Conservation (phyloP, 2,113 vertebrate species). For the Carassius auratus region DNA sequence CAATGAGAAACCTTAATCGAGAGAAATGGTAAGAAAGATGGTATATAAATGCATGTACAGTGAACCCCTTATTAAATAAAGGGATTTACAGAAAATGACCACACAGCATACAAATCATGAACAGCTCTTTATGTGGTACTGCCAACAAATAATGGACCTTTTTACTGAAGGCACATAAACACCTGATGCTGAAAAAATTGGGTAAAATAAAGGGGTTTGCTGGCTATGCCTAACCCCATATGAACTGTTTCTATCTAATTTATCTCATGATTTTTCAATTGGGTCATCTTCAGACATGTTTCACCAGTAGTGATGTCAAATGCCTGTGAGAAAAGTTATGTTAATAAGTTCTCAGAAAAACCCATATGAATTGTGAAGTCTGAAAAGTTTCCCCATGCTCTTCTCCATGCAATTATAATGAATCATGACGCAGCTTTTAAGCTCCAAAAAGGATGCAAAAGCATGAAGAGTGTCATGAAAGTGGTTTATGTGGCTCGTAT, state of each 20-base stretch:
- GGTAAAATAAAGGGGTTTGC: conserved; percentile 1
- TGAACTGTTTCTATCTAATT: not conserved
- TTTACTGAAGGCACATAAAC: conserved; percentile 39
- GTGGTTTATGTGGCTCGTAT: not conserved
- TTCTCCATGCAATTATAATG: not conserved
- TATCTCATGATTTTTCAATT: not conserved
- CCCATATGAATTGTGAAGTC: not conserved
- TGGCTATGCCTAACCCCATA: not conserved
- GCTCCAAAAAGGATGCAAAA: conserved; percentile 5
- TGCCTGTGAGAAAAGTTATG: not conserved
- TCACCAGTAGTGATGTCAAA: not conserved
- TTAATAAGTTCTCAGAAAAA: not conserved
- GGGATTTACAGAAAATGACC: not conserved
- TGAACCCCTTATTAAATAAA: not conserved
- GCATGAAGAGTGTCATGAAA: conserved; percentile 2
- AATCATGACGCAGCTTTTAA: not conserved
- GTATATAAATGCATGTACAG: not conserved
- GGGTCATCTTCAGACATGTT: not conserved
- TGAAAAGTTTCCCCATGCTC: not conserved
- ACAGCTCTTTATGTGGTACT: not conserved
- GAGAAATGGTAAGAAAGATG: not conserved
- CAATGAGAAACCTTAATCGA: conserved; percentile 11
- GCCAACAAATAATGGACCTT: conserved; percentile 4
- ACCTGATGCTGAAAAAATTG: conserved; percentile 25
- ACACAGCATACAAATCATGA: no score